A percentile compares a stretch with the other conserved stretches of the same genome.
Conservation (phyloP, 2,888 invertebrate species). For the Belgica antarctica region DNA sequence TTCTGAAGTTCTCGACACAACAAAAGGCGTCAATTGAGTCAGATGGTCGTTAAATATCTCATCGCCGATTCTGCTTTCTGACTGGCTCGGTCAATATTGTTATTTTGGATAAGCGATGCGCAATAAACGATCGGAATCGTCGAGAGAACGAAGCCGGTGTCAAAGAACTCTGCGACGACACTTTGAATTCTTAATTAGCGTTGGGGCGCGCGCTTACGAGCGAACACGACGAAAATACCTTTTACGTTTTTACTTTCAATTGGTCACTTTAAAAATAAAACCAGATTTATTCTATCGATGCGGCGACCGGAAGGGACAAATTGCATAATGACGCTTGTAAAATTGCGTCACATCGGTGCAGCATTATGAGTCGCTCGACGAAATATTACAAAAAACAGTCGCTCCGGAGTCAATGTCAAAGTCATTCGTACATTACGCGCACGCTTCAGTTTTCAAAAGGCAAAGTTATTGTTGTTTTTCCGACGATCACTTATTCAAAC, state of each 20-base stretch:
- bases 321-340: conserved; percentile 18
- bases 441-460: conserved; percentile 4
- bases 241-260: conserved; percentile 13
- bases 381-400: too few relatives aligned
- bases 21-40: conserved; percentile 23
- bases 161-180: conserved; percentile 19
- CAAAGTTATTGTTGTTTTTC: too few relatives aligned
- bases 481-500: too few relatives aligned
- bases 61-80: neutral
- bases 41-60: conserved; percentile 24
- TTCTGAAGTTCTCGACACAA: conserved; percentile 1
- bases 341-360: conserved; percentile 12
- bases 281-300: neutral
- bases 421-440: conserved; percentile 6
- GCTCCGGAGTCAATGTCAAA: conserved; percentile 24
- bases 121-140: neutral
- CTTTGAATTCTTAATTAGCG: conserved; percentile 18
- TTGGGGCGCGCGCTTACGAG: neutral
- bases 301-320: neutral
- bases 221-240: neutral
- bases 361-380: neutral
- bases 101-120: conserved; percentile 11
- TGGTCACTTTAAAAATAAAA: neutral
- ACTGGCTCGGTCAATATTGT: neutral
- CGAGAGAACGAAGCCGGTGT: conserved; percentile 9